Evolutionary conservation across 2,888 invertebrate species (phyloP), one percentile per base, ranked within the genome.

Genomic region (Carpatolechia fugitivella): DNA sequence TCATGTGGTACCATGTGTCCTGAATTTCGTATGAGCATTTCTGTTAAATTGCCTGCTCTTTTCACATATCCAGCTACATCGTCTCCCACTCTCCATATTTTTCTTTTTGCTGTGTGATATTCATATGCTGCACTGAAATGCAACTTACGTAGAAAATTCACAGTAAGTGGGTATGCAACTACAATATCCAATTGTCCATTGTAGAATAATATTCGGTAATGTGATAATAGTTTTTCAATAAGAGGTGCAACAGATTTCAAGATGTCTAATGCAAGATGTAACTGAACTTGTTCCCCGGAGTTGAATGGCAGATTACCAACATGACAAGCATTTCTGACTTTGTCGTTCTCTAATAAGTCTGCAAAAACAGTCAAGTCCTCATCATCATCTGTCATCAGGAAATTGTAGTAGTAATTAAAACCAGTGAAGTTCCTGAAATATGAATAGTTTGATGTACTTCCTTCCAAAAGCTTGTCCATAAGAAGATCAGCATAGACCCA

Each of bases 31-130:
- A 96, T 93, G 61, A 96, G 71, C 0, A 95, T 90, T 68, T 95
- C 95, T 0, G 93, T 93, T 18, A 96, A 81, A 69, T 94, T 94
- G 0, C 93, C 93, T 13, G 93, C 94, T 60, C 88, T 89, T 73
- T 94, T 95, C 1, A 91, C 91, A 79, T 95, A 96, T 0, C 96
- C 96, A 1, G 95, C 96, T 13, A 96, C 79, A 41, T 93, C 92
- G 1, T 80, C 75, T 10, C 76, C 92, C 2, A 95, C 92, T 50
- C 76, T 87, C 96, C 96, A 97, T 56, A 93, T 88, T 13, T 87
- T 72, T 31, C 95, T 90, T 0, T 73, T 65, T 0, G 95, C 94
- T 0, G 64, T 80, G 66, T 91, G 92, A 74, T 95, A 97, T 13
- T 91, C 84, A 1, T 87, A 85, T 0, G 93, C 84, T 0, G 90